phyloP scores from a whole-genome alignment of 2,113 vertebrate genomes.

The Mobula birostris region DNA sequence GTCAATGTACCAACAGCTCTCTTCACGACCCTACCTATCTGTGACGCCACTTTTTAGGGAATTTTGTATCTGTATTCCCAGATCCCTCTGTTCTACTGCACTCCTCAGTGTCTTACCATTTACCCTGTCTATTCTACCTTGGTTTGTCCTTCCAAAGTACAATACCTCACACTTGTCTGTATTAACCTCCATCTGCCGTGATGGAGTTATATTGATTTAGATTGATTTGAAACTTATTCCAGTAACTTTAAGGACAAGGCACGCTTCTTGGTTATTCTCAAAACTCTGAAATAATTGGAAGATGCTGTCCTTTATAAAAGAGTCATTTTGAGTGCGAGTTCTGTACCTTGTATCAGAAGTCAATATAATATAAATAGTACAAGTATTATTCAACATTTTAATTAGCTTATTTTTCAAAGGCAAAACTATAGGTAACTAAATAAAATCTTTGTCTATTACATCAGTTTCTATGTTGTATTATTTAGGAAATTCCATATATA shows the following conservation, averaged over 20 bases:
- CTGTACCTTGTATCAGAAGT: background rate
- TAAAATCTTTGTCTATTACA: background rate
- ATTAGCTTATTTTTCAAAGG: constrained; percentile 13
- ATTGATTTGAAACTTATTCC: background rate
- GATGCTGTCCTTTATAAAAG: background rate
- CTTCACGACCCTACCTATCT: too few species aligned
- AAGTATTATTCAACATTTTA: constrained; percentile 2
- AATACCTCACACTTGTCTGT: too few species aligned
- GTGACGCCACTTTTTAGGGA: too few species aligned
- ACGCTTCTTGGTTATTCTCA: background rate
- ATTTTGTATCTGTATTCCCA: too few species aligned
- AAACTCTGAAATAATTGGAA: background rate
- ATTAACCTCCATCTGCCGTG: too few species aligned
- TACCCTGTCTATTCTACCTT: too few species aligned
- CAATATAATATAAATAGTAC: background rate
- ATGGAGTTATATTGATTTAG: too few species aligned
- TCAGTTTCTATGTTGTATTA: background rate
- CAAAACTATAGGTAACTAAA: background rate
- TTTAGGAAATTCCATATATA: background rate
- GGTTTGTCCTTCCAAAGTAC: too few species aligned
- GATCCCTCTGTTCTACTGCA: too few species aligned
- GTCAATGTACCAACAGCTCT: too few species aligned
- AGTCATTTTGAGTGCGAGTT: background rate
- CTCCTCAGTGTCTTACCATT: too few species aligned
- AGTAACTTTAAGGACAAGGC: background rate